Evolutionary conservation across 2,113 vertebrate species (phyloP), one percentile per base, ranked within the genome.

Genomic region (Hippocampus mohnikei): DNA sequence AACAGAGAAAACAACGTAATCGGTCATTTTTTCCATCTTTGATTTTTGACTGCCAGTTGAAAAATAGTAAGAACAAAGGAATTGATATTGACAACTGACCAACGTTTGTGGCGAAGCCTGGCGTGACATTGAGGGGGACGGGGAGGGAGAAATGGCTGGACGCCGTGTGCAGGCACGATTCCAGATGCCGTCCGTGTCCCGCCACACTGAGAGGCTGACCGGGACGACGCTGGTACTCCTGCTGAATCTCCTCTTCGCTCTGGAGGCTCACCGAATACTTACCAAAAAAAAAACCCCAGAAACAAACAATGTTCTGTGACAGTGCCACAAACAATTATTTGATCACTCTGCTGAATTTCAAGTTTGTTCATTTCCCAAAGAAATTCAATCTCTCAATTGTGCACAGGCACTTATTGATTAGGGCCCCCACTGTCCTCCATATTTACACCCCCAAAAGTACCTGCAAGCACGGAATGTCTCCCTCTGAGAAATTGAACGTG

Each of bases 261-360:
- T 99, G 97, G 37, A 99, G 92, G 82, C 94, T 97, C 77, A 99
- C 97, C 0, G 95, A 96, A 85, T 96, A 99, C 97, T 99, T 87
- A 46, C 23, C 78, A 2, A 75, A 2, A 53, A 48, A 6, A 37
- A 33, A 33, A 33, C 27, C 27, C 27, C 27, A 2, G 23, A 10
- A 46, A 29, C 18, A 50, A 27, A 48, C 9, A 50, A 2, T 42
- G 2, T 48, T 48, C 4, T 48, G 12, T 48, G 46, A 48, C 33
- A 37, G 33, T 37, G 33, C 5, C 5, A 37, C 33, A 37, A 37
- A 6, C 33, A 37, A 33, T 33, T 33, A 33, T 33, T 33, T 33
- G 29, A 33, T 33, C 13, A 0, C 46, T 2, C 12, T 48, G 3
- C 10, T 58, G 21, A 58, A 58, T 48, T 48, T 48, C 5, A 5